Evolutionary conservation across 2,888 invertebrate genomes (phyloP), one percentile per base, ranked within the genome.

Genomic region (Fragum fragum): DNA sequence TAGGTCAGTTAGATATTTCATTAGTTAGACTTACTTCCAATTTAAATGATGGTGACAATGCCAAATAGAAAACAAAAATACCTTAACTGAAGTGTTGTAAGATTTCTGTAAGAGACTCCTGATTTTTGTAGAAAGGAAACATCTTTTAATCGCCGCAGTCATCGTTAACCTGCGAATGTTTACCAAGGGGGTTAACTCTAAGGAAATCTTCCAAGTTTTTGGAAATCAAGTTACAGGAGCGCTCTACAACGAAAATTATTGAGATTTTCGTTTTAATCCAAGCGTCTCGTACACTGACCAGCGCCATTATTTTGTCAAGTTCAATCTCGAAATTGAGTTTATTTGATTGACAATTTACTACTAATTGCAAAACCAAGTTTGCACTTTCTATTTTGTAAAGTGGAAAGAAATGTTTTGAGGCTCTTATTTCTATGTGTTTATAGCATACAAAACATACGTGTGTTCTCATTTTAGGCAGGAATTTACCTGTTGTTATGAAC

Each of bases 301-400:
- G 66, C 66, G 66, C 42, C 42, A 66, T 66, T 66, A 42, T 21
- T 18, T 1, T 42, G 39, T 66, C 66, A 66, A 66, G 66, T 66
- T 66, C 66, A n/a, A 39, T 39, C 66, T 36, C 42, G 66, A 66
- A 61, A 29, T 61, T 32, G 32, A 29, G 3, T 61, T 21, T 61
- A 32, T 23, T n/a, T 23, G 23, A 61, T 9, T 29, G 23, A 26
- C 57, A 2, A 57, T 29, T 61, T 23, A 26, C 26, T 29, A 16
- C 59, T 23, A 18, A 9, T 61, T 61, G 6, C 32, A 3, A 57
- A 21, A 21, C 5, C 57, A 26, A 57, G 57, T 6, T 36, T 36
- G 32, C 32, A 36, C 32, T 36, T 9, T 36, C 9, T 36, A 3
- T 36, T 9, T 6, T 36, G 32, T 9, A 36, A 36, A n/a, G n/a